Conservation (phyloP, 2,888 invertebrate species). For the Abscondita cerata region DNA sequence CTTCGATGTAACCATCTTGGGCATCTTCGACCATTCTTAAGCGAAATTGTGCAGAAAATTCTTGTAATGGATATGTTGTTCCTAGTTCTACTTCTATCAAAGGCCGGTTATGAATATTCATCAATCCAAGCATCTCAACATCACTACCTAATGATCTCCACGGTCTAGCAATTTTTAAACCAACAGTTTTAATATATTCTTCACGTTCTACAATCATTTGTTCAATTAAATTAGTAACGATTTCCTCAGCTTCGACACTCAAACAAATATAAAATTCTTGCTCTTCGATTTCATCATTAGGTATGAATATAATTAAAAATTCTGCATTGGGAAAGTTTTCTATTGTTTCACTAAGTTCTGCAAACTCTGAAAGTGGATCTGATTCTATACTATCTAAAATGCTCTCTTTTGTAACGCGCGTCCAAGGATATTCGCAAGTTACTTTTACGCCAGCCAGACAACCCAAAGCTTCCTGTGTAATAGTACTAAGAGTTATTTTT, state of each 20-base stretch:
- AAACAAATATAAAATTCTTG: constrained; percentile 76
- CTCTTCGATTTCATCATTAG: constrained; percentile 62
- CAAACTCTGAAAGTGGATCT: constrained; percentile 60
- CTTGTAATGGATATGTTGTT: constrained; percentile 64
- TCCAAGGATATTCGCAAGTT: background rate
- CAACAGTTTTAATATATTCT: constrained; percentile 37
- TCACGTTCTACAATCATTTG: constrained; percentile 65
- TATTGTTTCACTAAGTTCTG: constrained; percentile 57
- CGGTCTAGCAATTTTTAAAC: constrained; percentile 49
- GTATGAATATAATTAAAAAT: constrained; percentile 71
- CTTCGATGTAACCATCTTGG: constrained; percentile 75
- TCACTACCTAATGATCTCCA: constrained; percentile 74
- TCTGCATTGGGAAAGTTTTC: constrained; percentile 56
- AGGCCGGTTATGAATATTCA: constrained; percentile 63
- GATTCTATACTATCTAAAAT: background rate
- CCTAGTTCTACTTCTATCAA: constrained; percentile 73
- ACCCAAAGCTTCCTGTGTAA: background rate
- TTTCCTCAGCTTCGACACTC: constrained; percentile 63
- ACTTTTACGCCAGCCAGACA: background rate
- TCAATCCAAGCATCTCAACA: constrained; percentile 63
- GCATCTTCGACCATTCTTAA: constrained; percentile 65
- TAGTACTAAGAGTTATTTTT: background rate
- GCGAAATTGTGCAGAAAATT: constrained; percentile 58
- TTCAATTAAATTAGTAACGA: constrained; percentile 61
- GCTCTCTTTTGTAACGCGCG: background rate